Evolutionary conservation across 2,888 invertebrate species (phyloP), one percentile per base, ranked within the genome.

Genomic region (Cotesia congregata): DNA sequence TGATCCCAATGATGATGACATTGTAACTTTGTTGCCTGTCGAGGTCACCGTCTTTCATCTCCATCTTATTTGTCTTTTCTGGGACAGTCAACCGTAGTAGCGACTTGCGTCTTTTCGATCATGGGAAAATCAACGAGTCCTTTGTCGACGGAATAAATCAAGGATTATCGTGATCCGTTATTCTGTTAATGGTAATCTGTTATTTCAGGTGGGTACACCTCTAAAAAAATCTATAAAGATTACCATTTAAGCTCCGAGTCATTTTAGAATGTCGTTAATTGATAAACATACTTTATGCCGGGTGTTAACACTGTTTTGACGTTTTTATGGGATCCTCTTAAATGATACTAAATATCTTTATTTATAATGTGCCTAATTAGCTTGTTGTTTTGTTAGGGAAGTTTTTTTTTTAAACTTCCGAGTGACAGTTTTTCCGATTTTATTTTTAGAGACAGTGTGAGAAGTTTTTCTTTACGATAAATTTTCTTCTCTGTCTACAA

Each of bases 281-380:
- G 7, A 15, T 40, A 67, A 7, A 41, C 15, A 15, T 3, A 68
- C 17, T 68, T 68, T 68, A 6, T 7, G 41, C 6, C 9, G 9
- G 17, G 67, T 40, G 67, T 67, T 40, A 67, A 67, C 67, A 67
- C 67, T 41, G 5, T 68, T 41, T 68, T 70, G 60, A 70, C 20
- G 59, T 17, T 41, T 17, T 68, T 70, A 6, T 59, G 20, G 39
- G 30, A 7, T 50, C 17, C 50, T 20, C 20, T 20, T 17, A 41
- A 5, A 50, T 30, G 12, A 50, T 50, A 50, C 12, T 12, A 50
- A 50, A 2, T 50, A 50, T 50, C 50, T 50, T 50, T 50, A 50
- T 50, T 50, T 50, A 50, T 50, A 6, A 50, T 7, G 12, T 50
- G 30, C 30, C 30, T n/a, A 59, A 4, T 20, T 38, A 20, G 30